Conservation (phyloP, 2,113 vertebrate species). For the Vidua chalybeata region DNA sequence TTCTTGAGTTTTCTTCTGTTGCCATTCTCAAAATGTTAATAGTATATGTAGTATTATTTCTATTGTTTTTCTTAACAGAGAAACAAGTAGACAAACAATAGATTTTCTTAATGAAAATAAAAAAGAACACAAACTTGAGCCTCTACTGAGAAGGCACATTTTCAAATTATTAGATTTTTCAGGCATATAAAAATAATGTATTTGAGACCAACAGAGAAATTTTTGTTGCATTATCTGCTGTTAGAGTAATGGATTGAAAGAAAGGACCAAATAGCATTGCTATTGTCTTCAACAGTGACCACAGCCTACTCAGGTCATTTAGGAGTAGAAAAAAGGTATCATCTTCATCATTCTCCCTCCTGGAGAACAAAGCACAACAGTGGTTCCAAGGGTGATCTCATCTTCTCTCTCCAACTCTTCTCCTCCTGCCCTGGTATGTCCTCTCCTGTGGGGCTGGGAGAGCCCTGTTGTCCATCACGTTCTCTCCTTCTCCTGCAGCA, state of each 20-base stretch:
- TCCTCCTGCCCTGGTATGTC: neutral
- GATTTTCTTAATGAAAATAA: neutral
- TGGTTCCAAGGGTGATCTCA: neutral
- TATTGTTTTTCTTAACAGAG: neutral
- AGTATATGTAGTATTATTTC: neutral
- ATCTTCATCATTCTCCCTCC: neutral
- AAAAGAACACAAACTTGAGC: neutral
- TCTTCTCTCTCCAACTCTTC: neutral
- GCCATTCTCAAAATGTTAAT: neutral
- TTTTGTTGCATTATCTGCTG: neutral
- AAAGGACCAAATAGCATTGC: neutral
- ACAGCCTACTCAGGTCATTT: neutral
- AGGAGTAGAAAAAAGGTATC: neutral
- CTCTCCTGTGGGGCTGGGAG: neutral
- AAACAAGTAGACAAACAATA: neutral
- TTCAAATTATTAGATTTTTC: neutral
- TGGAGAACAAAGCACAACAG: neutral
- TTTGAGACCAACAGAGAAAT: neutral
- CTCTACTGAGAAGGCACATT: neutral
- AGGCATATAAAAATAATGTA: neutral
- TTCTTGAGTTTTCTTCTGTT: neutral
- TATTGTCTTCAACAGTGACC: neutral
- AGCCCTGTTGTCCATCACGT: accelerated
- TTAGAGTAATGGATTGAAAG: neutral
- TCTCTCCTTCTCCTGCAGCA: neutral